A percentile compares a stretch with the other conserved stretches of the same genome.
Conservation (phyloP, 2,797 vertebrate genomes). For the Eospalax fontanierii region DNA sequence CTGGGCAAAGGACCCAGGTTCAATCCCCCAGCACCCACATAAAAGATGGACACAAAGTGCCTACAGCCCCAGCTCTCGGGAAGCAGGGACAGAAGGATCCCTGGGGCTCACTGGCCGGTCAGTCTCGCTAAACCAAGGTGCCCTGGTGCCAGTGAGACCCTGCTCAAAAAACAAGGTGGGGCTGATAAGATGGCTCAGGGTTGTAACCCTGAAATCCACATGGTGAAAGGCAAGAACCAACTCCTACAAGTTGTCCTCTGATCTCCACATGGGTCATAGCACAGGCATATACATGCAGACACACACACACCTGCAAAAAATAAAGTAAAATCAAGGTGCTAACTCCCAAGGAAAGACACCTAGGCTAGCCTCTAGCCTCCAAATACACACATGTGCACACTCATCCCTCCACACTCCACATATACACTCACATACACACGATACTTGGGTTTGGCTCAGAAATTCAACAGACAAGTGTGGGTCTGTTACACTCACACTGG, state of each 20-base stretch:
- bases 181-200: too few relatives aligned
- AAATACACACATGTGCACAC: neutral
- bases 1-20: neutral
- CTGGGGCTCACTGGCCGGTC: too few relatives aligned
- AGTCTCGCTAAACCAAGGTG: too few relatives aligned
- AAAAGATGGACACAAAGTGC: too few relatives aligned
- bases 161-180: too few relatives aligned
- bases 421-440: neutral
- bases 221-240: too few relatives aligned
- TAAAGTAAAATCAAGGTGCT: neutral
- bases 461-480: neutral
- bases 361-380: neutral
- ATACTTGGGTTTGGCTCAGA: neutral
- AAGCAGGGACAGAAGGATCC: too few relatives aligned
- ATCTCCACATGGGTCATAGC: too few relatives aligned
- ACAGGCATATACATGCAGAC: fast-evolving
- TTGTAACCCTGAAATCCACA: too few relatives aligned
- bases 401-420: neutral
- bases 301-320: neutral
- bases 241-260: too few relatives aligned
- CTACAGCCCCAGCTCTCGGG: too few relatives aligned
- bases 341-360: neutral
- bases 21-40: neutral
- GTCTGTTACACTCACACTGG: neutral
- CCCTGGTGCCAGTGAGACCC: too few relatives aligned